A percentile compares a stretch with the other conserved stretches of the same genome.
These are phyloP conservation scores for Cydia strobilella DNA, from an alignment of 1,140 invertebrate genomes.

Conservation along the genomic window DNA sequence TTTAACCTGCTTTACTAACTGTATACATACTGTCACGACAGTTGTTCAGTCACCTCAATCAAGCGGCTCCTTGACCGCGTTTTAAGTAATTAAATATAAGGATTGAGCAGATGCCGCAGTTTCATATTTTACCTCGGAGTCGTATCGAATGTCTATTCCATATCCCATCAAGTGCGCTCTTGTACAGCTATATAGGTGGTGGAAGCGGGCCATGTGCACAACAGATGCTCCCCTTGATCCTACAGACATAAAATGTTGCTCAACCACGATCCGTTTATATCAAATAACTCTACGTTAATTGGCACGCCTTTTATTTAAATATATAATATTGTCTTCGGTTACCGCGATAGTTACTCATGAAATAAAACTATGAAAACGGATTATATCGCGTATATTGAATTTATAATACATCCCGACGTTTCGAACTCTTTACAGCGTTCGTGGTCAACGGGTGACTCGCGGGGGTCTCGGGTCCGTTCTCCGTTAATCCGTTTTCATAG, in stretches of 20 bases:
- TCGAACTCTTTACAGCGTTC: no score
- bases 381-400: no score
- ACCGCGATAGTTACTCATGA: no score
- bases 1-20: conserved; percentile 39
- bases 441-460: no score
- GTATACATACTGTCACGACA: conserved; percentile 35
- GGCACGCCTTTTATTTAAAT: neutral
- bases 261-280: conserved; percentile 32
- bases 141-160: conserved; percentile 63
- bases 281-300: conserved; percentile 12
- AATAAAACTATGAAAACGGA: no score
- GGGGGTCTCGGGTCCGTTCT: no score
- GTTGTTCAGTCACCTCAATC: conserved; percentile 36
- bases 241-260: conserved; percentile 39
- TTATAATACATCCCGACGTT: no score
- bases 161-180: conserved; percentile 56
- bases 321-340: no score
- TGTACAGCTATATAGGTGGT: conserved; percentile 37
- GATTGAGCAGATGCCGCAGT: conserved; percentile 58
- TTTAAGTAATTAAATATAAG: conserved; percentile 51
- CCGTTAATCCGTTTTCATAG: no score
- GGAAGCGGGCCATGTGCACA: conserved; percentile 61
- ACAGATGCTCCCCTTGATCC: conserved; percentile 65
- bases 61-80: conserved; percentile 58
- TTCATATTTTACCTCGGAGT: conserved; percentile 46